Conservation (phyloP, 2,888 invertebrate genomes). For the Meiosimyza platycephala region DNA sequence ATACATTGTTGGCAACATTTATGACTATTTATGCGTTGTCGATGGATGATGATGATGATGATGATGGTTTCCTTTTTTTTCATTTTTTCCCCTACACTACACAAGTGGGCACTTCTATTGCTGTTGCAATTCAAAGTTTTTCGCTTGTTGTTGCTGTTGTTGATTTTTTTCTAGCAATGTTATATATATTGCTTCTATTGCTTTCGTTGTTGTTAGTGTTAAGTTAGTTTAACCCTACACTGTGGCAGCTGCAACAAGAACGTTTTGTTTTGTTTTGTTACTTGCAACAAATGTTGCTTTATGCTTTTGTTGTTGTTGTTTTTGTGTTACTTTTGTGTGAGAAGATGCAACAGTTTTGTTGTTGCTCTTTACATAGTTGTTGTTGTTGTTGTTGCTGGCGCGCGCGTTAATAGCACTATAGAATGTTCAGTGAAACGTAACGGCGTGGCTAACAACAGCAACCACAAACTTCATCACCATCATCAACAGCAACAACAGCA, state of each 20-base stretch:
- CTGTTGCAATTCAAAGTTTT: too few relatives aligned
- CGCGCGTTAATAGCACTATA: slow-evolving; percentile 19
- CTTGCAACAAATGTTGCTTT: too few relatives aligned
- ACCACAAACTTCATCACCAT: neutral
- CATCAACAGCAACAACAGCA: slow-evolving; percentile 9
- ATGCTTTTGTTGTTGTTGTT: too few relatives aligned
- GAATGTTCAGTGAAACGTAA: slow-evolving; percentile 5
- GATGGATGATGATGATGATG: slow-evolving; percentile 2
- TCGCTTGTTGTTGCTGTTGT: too few relatives aligned
- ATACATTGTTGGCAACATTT: slow-evolving; percentile 29
- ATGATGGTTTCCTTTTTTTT: neutral
- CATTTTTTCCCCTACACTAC: too few relatives aligned
- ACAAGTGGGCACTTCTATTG: too few relatives aligned
- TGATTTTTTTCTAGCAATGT: too few relatives aligned
- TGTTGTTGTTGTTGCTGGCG: slow-evolving; percentile 19
- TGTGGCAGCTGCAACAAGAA: neutral
- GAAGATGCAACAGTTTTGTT: neutral
- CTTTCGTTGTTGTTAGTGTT: too few relatives aligned
- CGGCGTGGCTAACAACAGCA: slow-evolving; percentile 2
- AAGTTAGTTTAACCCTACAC: too few relatives aligned
- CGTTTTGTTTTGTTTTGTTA: slow-evolving; percentile 3
- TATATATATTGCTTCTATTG: too few relatives aligned
- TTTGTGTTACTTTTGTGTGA: too few relatives aligned
- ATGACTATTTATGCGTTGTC: slow-evolving; percentile 33
- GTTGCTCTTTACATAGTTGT: neutral